Evolutionary conservation across 2,113 vertebrate species (phyloP), one percentile per base, ranked within the genome.

Genomic region (western clawed frog (Xenopus tropicalis)): DNA sequence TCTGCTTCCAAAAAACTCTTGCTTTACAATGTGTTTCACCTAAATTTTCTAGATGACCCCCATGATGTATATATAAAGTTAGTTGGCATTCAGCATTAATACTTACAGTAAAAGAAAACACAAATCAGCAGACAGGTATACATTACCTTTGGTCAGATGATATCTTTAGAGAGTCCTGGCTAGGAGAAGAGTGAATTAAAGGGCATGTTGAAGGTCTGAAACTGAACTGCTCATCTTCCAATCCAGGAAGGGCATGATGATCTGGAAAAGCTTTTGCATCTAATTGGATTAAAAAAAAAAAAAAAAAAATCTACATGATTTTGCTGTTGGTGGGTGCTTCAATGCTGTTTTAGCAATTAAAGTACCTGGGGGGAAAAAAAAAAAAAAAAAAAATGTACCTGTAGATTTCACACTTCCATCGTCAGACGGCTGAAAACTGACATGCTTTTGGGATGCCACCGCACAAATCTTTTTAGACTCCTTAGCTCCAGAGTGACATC

Each of bases 101-200:
- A 37, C n/a, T n/a, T 37, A 37, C 3, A 37, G 6, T 37, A 37
- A 9, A 9, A 8, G 29, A 8, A 37, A 37, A 37, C 29, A 37
- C 25, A 29, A 29, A 29, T 6, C 10, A 1, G 6, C 29, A 37
- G 1, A 37, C 29, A 37, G 29, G 10, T 37, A 11, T 1, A 51
- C 16, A 24, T 37, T 8, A 93, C 91, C 86, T 83, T 71, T 86
- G 85, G 58, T 80, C 66, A 0, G 81, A 83, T 3, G 29, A 37
- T 78, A 91, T 72, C 80, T 68, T 80, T 85, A 48, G 13, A n/a
- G 93, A 94, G 44, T 83, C 80, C 52, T 97, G 95, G 82, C 95
- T 96, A 44, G 97, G 96, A 72, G 97, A 98, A 56, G 97, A 99
- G 83, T 98, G 97, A 69, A 90, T 98, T 20, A 98, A 86, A 14